Evolutionary conservation across 2,888 invertebrate genomes (phyloP), one percentile per base, ranked within the genome.

Genomic region (Ormyrus labotus): DNA sequence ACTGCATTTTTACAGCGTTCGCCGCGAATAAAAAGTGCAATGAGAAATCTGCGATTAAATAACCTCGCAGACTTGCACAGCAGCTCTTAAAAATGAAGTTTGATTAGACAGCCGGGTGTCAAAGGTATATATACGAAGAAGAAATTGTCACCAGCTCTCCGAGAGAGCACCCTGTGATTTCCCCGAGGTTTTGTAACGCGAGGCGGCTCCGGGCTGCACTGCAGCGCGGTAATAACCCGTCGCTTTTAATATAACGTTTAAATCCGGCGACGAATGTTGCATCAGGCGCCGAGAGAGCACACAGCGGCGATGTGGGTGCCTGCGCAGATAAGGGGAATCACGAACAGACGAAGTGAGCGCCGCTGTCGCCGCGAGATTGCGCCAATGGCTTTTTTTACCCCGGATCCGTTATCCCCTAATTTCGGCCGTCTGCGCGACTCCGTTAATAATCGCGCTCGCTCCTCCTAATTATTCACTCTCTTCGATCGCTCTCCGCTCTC

Each of bases 161-260:
- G 34, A 4, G 34, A 4, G 34, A 34, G 34, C 34, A 34, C 34
- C 34, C 34, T 34, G 34, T 34, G 34, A 34, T 34, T 34, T 34
- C 3, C 3, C 34, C 2, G 34, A 4, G 34, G 34, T 34, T 34
- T 34, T 34, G 34, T 34, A 34, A 34, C 34, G 34, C 34, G 4
- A 34, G 34, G 34, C 34, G 34, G 34, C 34, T 34, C 34, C 34
- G 34, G 4, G 2, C 19, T 34, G 34, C 34, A 34, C 34, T 34
- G 34, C 34, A 34, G 34, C 34, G 34, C 34, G 34, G 34, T 34
- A 34, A 34, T 34, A 34, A 82, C 78, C 51, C 83, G 85, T 84
- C 80, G 83, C 80, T 83, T 83, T 34, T 84, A 83, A 83, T 83
- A 65, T 65, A 84, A 83, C 84, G 80, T 85, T 84, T 85, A 84